Conservation (phyloP, 2,797 vertebrate species). For the Toxotes lorentzi region DNA sequence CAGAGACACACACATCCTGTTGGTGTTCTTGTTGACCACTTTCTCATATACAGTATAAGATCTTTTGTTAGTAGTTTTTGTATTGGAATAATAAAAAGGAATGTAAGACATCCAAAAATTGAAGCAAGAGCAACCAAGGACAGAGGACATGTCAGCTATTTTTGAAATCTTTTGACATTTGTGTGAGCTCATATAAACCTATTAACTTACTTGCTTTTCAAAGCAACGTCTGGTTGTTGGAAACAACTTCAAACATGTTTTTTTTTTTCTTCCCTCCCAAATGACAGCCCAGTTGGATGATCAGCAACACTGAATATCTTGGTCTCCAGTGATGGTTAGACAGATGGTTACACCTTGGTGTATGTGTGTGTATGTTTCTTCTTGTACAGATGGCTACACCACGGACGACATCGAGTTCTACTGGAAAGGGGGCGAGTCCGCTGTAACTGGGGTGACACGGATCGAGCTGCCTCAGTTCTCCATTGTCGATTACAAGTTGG, state of each 20-base stretch:
- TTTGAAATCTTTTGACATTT: slow-evolving; percentile 42
- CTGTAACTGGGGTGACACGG: slow-evolving; percentile 92
- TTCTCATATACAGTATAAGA: not conserved
- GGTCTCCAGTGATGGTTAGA: slow-evolving; percentile 69
- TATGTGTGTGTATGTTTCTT: slow-evolving; percentile 49
- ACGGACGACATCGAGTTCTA: slow-evolving; percentile 85
- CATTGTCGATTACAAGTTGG: slow-evolving; percentile 98
- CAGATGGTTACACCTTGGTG: slow-evolving; percentile 82
- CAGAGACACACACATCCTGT: not conserved
- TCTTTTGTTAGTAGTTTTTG: not conserved
- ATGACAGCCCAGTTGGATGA: slow-evolving; percentile 73
- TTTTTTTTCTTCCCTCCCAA: slow-evolving; percentile 39
- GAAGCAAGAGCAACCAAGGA: not conserved
- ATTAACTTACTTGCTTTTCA: slow-evolving; percentile 48
- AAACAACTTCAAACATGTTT: slow-evolving; percentile 73
- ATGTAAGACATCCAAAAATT: slow-evolving; percentile 2
- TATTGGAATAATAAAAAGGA: not conserved
- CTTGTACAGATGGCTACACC: slow-evolving; percentile 82
- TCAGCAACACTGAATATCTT: slow-evolving; percentile 74
- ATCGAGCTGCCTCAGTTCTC: slow-evolving; percentile 99
- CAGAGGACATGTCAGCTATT: slow-evolving; percentile 18
- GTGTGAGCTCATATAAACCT: slow-evolving; percentile 52
- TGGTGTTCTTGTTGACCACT: not conserved
- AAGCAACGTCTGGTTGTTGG: slow-evolving; percentile 62
- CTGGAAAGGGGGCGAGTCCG: slow-evolving; percentile 81